Conservation (phyloP, 2,797 vertebrate species). For the Spinibarbus caldwelli region DNA sequence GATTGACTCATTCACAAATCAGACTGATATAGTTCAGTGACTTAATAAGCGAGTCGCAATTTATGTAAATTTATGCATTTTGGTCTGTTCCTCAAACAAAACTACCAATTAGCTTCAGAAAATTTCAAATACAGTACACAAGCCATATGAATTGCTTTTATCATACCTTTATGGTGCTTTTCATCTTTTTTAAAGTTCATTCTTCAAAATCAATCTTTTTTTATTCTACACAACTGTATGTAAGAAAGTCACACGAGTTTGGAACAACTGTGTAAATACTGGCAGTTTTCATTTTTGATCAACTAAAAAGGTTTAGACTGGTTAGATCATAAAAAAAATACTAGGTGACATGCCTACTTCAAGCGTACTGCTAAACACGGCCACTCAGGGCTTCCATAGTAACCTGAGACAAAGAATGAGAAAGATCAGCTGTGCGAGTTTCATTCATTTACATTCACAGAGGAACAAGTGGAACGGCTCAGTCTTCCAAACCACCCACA, state of each 20-base stretch:
- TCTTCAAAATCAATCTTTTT: not conserved
- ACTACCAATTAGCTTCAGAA: not conserved
- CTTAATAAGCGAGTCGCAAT: not conserved
- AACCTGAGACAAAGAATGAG: conserved; percentile 33
- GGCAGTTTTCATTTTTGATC: too few species aligned
- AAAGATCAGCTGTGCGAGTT: conserved; percentile 36
- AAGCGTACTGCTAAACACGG: not conserved
- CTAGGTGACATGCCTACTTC: conserved; percentile 4
- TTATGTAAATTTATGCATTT: not conserved
- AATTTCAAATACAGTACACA: not conserved
- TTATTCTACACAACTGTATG: not conserved
- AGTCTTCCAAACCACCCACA: conserved; percentile 55
- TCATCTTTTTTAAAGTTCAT: not conserved
- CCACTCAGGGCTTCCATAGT: conserved; percentile 23
- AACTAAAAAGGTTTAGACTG: not conserved
- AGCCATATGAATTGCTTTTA: not conserved
- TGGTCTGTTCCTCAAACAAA: not conserved
- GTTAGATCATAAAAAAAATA: not conserved
- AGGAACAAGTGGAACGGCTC: conserved; percentile 44
- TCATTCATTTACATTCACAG: conserved; percentile 56
- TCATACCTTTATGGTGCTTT: not conserved
- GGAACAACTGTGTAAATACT: not conserved
- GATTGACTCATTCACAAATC: not conserved
- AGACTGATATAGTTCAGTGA: not conserved
- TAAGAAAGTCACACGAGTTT: not conserved